phyloP scores from a whole-genome alignment of 2,113 vertebrate genomes.

The Notarius quadriscutis region DNA sequence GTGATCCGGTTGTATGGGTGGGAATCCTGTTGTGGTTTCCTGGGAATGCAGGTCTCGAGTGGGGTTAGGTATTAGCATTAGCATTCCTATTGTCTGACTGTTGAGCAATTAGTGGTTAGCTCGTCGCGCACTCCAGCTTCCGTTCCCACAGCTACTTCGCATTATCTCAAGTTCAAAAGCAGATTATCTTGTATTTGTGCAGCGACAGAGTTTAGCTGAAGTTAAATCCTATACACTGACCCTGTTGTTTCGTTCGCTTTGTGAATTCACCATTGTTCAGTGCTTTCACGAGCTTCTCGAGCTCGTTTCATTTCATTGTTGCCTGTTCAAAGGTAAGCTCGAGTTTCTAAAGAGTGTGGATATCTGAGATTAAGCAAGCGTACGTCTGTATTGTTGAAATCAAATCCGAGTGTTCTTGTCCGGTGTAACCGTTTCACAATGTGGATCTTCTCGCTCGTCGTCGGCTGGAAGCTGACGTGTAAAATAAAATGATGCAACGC shows the following conservation, averaged over 20 bases:
- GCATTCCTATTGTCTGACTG: conserved; percentile 56
- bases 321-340: conserved; percentile 3
- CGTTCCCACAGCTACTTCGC: conserved; percentile 72
- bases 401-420: background rate
- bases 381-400: background rate
- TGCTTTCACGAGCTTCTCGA: conserved; percentile 10
- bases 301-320: background rate
- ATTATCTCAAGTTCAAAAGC: conserved; percentile 71
- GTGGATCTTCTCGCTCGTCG: too few relatives aligned
- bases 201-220: conserved; percentile 56
- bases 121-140: conserved; percentile 58
- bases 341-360: background rate
- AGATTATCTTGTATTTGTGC: conserved; percentile 68
- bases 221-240: conserved; percentile 52
- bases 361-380: background rate
- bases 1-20: background rate
- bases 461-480: too few relatives aligned
- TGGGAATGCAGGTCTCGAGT: conserved; percentile 12
- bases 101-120: conserved; percentile 56
- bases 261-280: conserved; percentile 25
- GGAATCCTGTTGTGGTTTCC: background rate
- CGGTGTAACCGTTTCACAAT: too few relatives aligned
- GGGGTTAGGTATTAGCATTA: conserved; percentile 47
- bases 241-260: conserved; percentile 47
- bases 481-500: background rate